Percentiles rank a stretch among this genome's conserved stretches.
Conservation (phyloP, 2,888 invertebrate species). For the Drosophila nigricruria region DNA sequence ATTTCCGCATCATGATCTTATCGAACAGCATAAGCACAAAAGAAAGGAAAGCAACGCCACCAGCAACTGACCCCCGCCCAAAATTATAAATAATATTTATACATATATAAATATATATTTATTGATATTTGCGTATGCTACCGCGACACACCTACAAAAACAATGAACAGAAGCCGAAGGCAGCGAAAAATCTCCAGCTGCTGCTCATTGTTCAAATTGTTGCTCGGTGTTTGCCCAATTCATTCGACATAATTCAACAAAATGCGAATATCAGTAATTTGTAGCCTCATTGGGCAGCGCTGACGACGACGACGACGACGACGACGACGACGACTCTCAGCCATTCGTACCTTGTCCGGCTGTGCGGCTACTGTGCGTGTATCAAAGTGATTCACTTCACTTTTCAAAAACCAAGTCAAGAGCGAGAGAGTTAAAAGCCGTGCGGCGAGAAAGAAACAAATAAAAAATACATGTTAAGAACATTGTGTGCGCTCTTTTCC, state of each 20-base stretch:
- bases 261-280: conserved; percentile 65
- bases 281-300: conserved; percentile 61
- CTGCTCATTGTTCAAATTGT: conserved; percentile 37
- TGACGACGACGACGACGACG: no score
- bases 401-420: conserved; percentile 70
- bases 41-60: conserved; percentile 72
- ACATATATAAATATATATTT: conserved; percentile 5
- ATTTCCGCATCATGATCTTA: conserved; percentile 62
- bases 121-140: conserved; percentile 26
- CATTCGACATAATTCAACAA: conserved; percentile 74
- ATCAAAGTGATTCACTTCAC: conserved; percentile 77
- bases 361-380: conserved; percentile 56
- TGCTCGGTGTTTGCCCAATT: conserved; percentile 62
- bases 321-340: no score
- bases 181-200: conserved; percentile 45
- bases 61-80: conserved; percentile 34
- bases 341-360: conserved; percentile 2
- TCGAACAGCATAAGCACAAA: conserved; percentile 43
- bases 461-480: conserved; percentile 36
- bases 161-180: conserved; percentile 29
- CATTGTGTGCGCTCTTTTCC: conserved; percentile 70
- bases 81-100: conserved; percentile 26
- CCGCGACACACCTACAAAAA: conserved; percentile 61
- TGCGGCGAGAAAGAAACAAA: conserved; percentile 41
- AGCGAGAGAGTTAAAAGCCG: conserved; percentile 42